A percentile compares a stretch with the other conserved stretches of the same genome.
Conservation (phyloP, 1,140 invertebrate species). For the Melanaphis sacchari region DNA sequence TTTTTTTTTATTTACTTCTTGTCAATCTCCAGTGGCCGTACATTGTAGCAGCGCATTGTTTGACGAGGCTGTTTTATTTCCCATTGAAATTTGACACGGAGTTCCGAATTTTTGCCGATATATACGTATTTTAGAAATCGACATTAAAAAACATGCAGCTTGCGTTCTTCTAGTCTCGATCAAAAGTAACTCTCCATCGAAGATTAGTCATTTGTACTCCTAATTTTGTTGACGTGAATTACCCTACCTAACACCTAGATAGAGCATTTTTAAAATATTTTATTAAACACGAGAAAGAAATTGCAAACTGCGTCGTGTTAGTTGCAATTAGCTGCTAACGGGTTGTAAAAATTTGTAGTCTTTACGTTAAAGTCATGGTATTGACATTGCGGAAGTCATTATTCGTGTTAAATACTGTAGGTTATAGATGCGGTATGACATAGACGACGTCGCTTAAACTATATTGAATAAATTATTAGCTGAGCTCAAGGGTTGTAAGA, state of each 20-base stretch:
- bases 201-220: not conserved
- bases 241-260: no score
- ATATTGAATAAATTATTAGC: not conserved
- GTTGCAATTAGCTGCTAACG: not conserved
- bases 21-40: no score
- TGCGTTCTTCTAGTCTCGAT: not conserved
- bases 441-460: not conserved
- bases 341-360: no score
- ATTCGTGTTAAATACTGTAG: not conserved
- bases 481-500: no score
- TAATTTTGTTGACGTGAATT: not conserved
- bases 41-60: not conserved
- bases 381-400: not conserved
- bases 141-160: not conserved
- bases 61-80: not conserved
- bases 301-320: not conserved
- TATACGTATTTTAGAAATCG: not conserved
- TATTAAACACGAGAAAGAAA: not conserved
- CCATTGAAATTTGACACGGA: not conserved
- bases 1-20: no score
- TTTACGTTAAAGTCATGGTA: not conserved
- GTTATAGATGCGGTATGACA: not conserved
- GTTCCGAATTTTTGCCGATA: not conserved
- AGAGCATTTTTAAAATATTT: not conserved
- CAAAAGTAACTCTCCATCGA: not conserved